phyloP scores from a whole-genome alignment of 1,140 invertebrate genomes.

The Lutraria rhynchaena region DNA sequence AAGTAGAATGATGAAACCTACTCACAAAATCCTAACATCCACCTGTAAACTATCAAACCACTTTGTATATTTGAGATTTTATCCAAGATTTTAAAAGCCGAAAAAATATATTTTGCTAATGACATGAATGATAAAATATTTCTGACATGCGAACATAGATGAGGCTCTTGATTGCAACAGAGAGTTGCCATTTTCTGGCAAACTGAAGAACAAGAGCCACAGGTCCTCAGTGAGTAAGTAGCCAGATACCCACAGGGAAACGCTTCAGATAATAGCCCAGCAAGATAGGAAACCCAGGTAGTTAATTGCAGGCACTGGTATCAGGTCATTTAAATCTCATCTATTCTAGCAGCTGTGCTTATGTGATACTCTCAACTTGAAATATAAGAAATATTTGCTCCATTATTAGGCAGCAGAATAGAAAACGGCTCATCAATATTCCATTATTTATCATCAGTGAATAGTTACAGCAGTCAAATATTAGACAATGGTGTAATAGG shows the following conservation, averaged over 20 bases:
- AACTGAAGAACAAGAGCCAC: not conserved
- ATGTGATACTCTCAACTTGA: not conserved
- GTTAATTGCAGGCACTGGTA: constrained; percentile 25
- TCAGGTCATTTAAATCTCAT: constrained; percentile 44
- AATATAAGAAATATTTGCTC: constrained; percentile 15
- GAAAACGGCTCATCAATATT: no score
- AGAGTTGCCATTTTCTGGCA: constrained; percentile 11
- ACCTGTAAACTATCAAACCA: not conserved
- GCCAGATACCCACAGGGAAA: no score
- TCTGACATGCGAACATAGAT: constrained; percentile 27
- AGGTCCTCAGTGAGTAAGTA: not conserved
- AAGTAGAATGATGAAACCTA: constrained; percentile 3
- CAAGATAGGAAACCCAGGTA: not conserved
- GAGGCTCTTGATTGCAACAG: not conserved
- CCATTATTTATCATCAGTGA: no score
- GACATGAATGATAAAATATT: constrained; percentile 21
- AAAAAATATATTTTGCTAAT: constrained; percentile 31
- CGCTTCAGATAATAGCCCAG: no score
- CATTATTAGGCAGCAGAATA: constrained; percentile 27
- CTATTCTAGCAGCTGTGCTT: constrained; percentile 10
- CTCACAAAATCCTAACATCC: not conserved
- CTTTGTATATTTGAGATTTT: not conserved
- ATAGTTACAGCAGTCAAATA: no score
- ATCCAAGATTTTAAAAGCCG: constrained; percentile 17
- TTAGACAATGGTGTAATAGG: no score